Evolutionary conservation across 2,113 vertebrate species (phyloP).

Genomic region (Leptobrachium leishanense): DNA sequence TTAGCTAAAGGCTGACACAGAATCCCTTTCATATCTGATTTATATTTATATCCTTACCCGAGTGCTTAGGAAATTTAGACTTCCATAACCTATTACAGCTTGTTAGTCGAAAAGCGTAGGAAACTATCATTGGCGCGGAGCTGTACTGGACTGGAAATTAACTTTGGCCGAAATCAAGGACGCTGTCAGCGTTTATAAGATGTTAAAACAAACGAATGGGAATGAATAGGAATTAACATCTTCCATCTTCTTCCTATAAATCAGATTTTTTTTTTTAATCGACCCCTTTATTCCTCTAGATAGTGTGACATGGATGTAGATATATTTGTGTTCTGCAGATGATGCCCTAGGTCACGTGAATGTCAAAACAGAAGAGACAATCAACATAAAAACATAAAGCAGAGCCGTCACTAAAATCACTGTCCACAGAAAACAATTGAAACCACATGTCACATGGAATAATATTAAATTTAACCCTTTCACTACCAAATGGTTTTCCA

Average conservation of each 20-base stretch:
- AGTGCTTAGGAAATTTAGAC: background rate
- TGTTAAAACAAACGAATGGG: background rate
- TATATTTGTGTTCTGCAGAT: too few species aligned
- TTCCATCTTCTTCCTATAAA: background rate
- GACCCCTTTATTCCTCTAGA: too few species aligned
- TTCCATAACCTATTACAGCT: background rate
- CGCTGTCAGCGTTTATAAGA: background rate
- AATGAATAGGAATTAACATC: background rate
- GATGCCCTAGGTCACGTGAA: too few species aligned
- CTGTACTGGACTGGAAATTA: background rate
- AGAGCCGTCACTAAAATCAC: too few species aligned
- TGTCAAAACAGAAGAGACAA: too few species aligned
- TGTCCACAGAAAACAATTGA: too few species aligned
- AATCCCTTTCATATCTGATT: background rate
- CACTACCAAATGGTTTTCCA: too few species aligned
- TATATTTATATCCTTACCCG: background rate
- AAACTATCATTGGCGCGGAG: too few species aligned
- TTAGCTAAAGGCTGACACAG: constrained; percentile 1
- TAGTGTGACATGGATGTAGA: too few species aligned
- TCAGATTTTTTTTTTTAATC: background rate
- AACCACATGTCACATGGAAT: too few species aligned
- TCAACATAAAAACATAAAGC: too few species aligned
- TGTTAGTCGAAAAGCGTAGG: background rate
- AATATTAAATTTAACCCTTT: too few species aligned
- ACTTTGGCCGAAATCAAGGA: background rate